These are phyloP conservation scores for Lysandra coridon DNA, from an alignment of 2,888 invertebrate species.

Conservation along the genomic window DNA sequence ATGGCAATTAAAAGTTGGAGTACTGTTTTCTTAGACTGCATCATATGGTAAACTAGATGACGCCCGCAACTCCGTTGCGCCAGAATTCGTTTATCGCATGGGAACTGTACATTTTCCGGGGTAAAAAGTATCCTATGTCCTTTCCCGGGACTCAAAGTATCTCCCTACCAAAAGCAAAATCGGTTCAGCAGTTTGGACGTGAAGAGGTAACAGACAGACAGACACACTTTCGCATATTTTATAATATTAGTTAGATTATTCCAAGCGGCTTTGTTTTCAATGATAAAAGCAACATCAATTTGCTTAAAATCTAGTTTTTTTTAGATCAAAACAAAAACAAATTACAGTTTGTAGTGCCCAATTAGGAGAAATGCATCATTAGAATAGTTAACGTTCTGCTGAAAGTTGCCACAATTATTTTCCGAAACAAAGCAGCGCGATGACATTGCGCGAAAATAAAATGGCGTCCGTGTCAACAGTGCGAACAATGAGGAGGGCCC, in stretches of 20 bases:
- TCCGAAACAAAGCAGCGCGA: constrained; percentile 42
- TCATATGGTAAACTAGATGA: neutral
- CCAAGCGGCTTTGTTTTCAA: neutral
- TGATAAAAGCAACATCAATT: neutral
- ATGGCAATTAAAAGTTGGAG: constrained; percentile 13
- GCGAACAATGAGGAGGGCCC: constrained; percentile 42
- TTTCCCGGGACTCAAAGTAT: too few relatives aligned
- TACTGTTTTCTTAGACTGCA: neutral
- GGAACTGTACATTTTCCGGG: too few relatives aligned
- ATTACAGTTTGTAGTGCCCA: constrained; percentile 4
- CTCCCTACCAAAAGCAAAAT: too few relatives aligned
- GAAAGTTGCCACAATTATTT: constrained; percentile 40
- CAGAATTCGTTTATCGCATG: too few relatives aligned
- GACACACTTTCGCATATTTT: too few relatives aligned
- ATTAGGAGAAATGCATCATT: constrained; percentile 1
- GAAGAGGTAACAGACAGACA: too few relatives aligned
- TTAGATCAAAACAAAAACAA: neutral
- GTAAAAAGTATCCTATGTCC: too few relatives aligned
- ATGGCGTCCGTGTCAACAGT: constrained; percentile 44
- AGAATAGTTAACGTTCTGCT: neutral
- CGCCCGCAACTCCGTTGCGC: too few relatives aligned
- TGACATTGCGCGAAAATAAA: constrained; percentile 43
- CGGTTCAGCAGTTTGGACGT: too few relatives aligned
- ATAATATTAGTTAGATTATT: neutral
- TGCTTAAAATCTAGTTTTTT: neutral